Percentiles rank a stretch among this genome's conserved stretches.
Conservation (phyloP, 2,888 invertebrate genomes). For the Limulus polyphemus region DNA sequence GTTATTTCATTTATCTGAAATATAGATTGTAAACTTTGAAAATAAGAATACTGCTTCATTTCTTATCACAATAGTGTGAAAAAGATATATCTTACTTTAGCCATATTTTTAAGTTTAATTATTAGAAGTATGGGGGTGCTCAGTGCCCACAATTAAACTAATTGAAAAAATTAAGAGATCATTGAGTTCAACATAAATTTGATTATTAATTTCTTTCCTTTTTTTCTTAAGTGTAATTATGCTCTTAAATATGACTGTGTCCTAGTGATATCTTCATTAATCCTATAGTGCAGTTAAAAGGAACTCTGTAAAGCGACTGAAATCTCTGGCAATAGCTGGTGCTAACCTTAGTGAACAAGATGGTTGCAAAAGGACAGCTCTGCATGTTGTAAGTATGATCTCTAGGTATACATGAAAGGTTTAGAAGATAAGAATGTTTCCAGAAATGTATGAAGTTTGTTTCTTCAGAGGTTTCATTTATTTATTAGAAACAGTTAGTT, state of each 20-base stretch:
- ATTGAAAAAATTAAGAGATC: too few relatives aligned
- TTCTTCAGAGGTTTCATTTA: too few relatives aligned
- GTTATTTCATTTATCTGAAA: too few relatives aligned
- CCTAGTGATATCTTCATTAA: constrained; percentile 3
- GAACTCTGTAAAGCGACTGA: constrained; percentile 46
- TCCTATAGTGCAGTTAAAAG: constrained; percentile 45
- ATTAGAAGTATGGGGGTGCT: too few relatives aligned
- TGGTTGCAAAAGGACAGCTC: constrained; percentile 50
- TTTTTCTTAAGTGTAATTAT: constrained; percentile 3
- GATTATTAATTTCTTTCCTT: not conserved
- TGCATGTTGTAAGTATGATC: constrained; percentile 42
- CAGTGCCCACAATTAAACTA: too few relatives aligned
- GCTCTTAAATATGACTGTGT: not conserved
- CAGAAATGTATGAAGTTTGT: too few relatives aligned
- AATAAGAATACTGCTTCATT: too few relatives aligned
- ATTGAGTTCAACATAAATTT: too few relatives aligned
- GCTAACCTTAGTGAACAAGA: constrained; percentile 51
- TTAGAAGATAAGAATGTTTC: not conserved
- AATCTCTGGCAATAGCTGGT: constrained; percentile 52
- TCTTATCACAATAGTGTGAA: too few relatives aligned
- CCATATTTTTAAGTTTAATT: too few relatives aligned
- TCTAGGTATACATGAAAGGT: not conserved
- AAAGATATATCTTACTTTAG: too few relatives aligned
- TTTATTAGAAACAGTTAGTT: not conserved
- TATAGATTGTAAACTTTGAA: too few relatives aligned